Conservation (phyloP, 1,140 invertebrate genomes). For the Venturia canescens region DNA sequence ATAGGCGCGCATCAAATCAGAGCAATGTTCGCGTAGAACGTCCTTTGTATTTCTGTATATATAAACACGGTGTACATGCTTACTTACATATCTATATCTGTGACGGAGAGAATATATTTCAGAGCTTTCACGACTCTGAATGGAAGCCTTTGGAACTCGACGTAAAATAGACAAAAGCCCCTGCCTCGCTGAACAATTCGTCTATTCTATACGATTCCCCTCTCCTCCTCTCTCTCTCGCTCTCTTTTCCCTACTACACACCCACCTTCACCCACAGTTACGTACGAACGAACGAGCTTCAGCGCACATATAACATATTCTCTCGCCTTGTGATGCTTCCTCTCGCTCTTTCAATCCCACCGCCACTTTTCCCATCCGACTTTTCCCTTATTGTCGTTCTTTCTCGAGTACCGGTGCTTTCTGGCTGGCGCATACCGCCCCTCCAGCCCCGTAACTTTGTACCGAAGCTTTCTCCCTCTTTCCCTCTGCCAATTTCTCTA, state of each 20-base stretch:
- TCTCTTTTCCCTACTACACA: not conserved
- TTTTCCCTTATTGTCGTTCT: slow-evolving; percentile 34
- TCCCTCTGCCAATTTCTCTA: slow-evolving; percentile 35
- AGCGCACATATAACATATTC: slow-evolving; percentile 48
- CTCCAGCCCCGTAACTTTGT: not conserved
- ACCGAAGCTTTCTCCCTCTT: not conserved
- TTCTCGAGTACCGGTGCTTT: slow-evolving; percentile 38
- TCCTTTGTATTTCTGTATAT: too few relatives aligned
- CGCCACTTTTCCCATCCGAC: slow-evolving; percentile 38
- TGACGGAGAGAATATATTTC: slow-evolving; percentile 51
- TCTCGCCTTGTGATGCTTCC: slow-evolving; percentile 34
- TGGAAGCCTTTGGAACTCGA: slow-evolving; percentile 55
- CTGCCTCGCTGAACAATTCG: slow-evolving; percentile 52
- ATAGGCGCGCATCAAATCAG: too few relatives aligned
- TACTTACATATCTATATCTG: slow-evolving; percentile 5
- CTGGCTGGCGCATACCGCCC: not conserved
- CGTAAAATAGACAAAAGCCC: slow-evolving; percentile 58
- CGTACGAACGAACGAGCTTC: slow-evolving; percentile 50
- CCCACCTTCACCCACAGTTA: slow-evolving; percentile 29
- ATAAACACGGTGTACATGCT: not conserved
- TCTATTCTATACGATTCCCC: slow-evolving; percentile 50
- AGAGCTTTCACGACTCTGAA: slow-evolving; percentile 53
- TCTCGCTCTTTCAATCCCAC: slow-evolving; percentile 41
- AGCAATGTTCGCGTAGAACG: too few relatives aligned
- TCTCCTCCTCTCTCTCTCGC: not conserved